Percentiles rank a stretch among this genome's conserved stretches.
Conservation (phyloP, 2,888 invertebrate genomes). For the Xylota sylvarum region DNA sequence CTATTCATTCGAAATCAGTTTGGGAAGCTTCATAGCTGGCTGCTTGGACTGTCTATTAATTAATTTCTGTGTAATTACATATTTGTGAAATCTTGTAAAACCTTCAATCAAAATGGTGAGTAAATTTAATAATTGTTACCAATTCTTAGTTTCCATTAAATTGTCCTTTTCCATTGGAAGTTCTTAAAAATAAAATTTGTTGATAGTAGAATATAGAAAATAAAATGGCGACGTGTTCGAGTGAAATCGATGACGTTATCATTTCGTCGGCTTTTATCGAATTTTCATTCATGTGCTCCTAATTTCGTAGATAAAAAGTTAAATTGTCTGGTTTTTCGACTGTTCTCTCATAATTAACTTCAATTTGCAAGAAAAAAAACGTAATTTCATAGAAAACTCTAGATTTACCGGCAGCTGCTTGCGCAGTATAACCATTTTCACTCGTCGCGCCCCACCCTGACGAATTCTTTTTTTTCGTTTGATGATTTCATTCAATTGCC, state of each 20-base stretch:
- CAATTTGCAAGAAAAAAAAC: neutral
- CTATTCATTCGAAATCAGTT: slow-evolving; percentile 87
- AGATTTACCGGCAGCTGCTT: slow-evolving; percentile 46
- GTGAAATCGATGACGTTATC: slow-evolving; percentile 57
- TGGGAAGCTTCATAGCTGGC: slow-evolving; percentile 90
- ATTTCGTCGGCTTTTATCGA: slow-evolving; percentile 22
- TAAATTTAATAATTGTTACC: neutral
- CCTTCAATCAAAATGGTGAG: slow-evolving; percentile 69
- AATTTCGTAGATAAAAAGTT: neutral
- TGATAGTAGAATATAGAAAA: neutral
- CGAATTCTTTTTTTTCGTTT: slow-evolving; percentile 9
- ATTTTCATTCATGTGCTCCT: neutral
- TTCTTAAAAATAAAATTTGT: neutral
- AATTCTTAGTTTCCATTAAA: neutral
- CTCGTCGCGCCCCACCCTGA: slow-evolving; percentile 46
- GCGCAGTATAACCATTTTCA: slow-evolving; percentile 48
- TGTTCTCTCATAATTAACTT: neutral
- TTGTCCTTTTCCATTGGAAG: neutral
- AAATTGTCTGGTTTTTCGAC: neutral
- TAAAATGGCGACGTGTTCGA: slow-evolving; percentile 59
- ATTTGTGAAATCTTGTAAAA: slow-evolving; percentile 65
- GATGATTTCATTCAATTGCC: slow-evolving; percentile 39
- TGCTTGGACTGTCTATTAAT: slow-evolving; percentile 85
- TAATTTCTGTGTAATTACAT: slow-evolving; percentile 80
- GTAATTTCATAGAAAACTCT: slow-evolving; percentile 3